Evolutionary conservation across 2,797 vertebrate genomes (phyloP).

Genomic region (Cottoperca gobio): DNA sequence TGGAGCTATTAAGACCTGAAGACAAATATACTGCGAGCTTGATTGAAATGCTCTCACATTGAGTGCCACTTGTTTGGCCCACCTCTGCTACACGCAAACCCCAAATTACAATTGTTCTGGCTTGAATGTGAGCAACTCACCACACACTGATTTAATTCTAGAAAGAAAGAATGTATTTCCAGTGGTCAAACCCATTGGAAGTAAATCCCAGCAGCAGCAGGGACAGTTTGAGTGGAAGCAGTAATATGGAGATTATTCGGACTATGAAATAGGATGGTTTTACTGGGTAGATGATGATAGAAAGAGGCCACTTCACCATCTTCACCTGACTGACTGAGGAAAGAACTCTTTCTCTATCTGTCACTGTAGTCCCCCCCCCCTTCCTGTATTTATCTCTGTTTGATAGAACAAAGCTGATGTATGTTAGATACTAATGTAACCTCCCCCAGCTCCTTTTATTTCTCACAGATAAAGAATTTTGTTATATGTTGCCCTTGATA

Average conservation of each 20-base stretch:
- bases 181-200: neutral
- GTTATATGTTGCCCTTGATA: slow-evolving; percentile 74
- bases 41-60: neutral
- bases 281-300: slow-evolving; percentile 56
- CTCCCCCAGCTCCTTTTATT: slow-evolving; percentile 23
- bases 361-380: slow-evolving; percentile 48
- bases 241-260: slow-evolving; percentile 56
- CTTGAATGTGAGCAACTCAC: neutral
- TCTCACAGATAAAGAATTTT: slow-evolving; percentile 58
- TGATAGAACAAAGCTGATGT: slow-evolving; percentile 58
- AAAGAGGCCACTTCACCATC: slow-evolving; percentile 55
- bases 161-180: neutral
- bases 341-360: slow-evolving; percentile 61
- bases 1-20: neutral
- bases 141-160: neutral
- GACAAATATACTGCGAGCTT: neutral
- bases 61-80: neutral
- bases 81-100: neutral
- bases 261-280: slow-evolving; percentile 67
- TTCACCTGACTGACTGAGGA: slow-evolving; percentile 60
- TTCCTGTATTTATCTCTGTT: slow-evolving; percentile 52
- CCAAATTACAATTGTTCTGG: neutral
- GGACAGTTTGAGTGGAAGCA: slow-evolving; percentile 12
- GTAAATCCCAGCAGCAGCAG: neutral
- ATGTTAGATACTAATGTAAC: slow-evolving; percentile 38